These are phyloP conservation scores for Eupithecia abbreviata DNA, from an alignment of 2,888 invertebrate genomes.

Conservation along the genomic window DNA sequence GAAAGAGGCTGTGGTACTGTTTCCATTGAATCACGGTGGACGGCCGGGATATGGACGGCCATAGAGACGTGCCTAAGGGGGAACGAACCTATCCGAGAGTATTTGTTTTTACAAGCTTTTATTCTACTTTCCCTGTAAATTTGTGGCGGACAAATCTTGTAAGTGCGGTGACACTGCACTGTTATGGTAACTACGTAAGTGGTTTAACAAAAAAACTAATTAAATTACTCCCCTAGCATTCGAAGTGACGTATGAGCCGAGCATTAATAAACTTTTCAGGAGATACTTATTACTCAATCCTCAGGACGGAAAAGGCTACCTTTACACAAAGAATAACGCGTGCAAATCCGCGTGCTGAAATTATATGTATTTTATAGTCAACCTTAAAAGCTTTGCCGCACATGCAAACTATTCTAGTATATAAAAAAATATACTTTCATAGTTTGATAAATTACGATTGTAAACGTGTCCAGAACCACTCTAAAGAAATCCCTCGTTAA, in stretches of 20 bases:
- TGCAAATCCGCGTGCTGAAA: background rate
- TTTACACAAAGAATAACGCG: background rate
- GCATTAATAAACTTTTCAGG: background rate
- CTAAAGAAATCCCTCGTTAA: no score
- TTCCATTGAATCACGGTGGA: slow-evolving; percentile 42
- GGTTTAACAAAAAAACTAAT: no score
- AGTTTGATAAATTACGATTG: no score
- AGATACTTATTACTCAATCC: background rate
- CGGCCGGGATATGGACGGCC: background rate
- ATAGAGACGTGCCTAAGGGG: background rate
- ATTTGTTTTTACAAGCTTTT: no score
- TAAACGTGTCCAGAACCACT: no score
- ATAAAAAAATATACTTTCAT: no score
- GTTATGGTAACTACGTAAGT: no score
- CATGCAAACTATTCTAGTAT: background rate
- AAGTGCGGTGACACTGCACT: no score
- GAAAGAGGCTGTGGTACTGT: slow-evolving; percentile 44
- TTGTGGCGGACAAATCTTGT: no score
- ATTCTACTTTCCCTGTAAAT: no score
- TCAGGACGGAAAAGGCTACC: background rate
- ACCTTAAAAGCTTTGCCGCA: background rate
- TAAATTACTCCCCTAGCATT: background rate
- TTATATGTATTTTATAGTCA: background rate
- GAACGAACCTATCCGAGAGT: no score
- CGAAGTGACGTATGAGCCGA: no score